Percentiles rank a stretch among this genome's conserved stretches.
Conservation (phyloP, 2,888 invertebrate species). For the Apamea epomidion region DNA sequence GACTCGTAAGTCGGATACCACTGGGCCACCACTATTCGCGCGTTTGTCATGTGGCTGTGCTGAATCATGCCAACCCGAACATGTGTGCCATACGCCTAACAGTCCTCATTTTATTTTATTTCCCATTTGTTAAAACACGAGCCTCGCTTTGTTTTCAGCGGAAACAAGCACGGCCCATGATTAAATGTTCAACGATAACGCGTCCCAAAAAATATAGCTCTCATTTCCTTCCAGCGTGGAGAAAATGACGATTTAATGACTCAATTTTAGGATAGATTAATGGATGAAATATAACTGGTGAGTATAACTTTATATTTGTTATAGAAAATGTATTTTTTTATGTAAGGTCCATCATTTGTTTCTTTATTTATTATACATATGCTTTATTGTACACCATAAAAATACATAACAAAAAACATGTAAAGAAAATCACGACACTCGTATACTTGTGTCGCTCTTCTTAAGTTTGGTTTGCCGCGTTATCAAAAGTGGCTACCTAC, state of each 20-base stretch:
- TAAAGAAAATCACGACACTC: too few species aligned
- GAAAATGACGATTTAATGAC: slow-evolving; percentile 77
- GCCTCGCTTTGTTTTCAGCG: slow-evolving; percentile 68
- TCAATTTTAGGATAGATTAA: slow-evolving; percentile 46
- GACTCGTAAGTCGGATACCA: background rate
- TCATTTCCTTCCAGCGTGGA: slow-evolving; percentile 71
- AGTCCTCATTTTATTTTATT: slow-evolving; percentile 54
- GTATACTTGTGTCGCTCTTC: too few species aligned
- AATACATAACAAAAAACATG: too few species aligned
- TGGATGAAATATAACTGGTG: slow-evolving; percentile 18
- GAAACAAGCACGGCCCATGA: slow-evolving; percentile 69
- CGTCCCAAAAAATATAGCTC: slow-evolving; percentile 72
- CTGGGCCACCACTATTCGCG: background rate
- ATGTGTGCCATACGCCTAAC: background rate
- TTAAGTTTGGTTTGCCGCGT: too few species aligned
- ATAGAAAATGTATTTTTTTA: background rate
- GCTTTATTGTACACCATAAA: too few species aligned
- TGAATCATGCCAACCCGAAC: background rate
- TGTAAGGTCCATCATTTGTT: background rate
- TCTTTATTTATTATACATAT: too few species aligned
- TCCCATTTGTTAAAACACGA: slow-evolving; percentile 60
- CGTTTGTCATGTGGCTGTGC: background rate
- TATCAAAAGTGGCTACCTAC: too few species aligned
- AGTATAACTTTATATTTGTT: background rate
- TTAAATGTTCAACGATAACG: slow-evolving; percentile 73